Evolutionary conservation across 2,797 vertebrate genomes (phyloP).

Genomic region (Channallabes apus): DNA sequence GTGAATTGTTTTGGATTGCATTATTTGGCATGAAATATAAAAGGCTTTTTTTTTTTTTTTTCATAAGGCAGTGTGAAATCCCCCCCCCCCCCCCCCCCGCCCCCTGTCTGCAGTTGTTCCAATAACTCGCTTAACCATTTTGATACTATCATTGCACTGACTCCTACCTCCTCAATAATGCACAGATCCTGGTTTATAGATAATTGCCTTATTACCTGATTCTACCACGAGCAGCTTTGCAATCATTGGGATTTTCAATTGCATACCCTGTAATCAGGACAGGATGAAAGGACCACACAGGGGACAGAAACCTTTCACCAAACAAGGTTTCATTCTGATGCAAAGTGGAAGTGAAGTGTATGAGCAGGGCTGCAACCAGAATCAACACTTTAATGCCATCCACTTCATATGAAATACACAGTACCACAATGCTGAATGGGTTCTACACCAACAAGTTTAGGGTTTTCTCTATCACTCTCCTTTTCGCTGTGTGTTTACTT

Average conservation of each 20-base stretch:
- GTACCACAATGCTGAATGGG: background rate
- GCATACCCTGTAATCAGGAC: slow-evolving; percentile 21
- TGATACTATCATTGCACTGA: slow-evolving; percentile 63
- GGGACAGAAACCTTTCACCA: slow-evolving; percentile 7
- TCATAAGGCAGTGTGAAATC: slow-evolving; percentile 73
- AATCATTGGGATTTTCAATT: slow-evolving; percentile 29
- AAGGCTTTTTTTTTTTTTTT: slow-evolving; percentile 73
- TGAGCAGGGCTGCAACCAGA: background rate
- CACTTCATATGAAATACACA: background rate
- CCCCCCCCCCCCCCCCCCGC: slow-evolving; percentile 32
- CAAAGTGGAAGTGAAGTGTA: background rate
- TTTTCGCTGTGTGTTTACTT: background rate
- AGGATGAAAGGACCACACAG: background rate
- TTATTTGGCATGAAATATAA: slow-evolving; percentile 76
- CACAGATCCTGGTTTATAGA: slow-evolving; percentile 65
- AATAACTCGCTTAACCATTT: slow-evolving; percentile 70
- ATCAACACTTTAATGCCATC: background rate
- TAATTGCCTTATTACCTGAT: slow-evolving; percentile 77
- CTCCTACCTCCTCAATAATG: slow-evolving; percentile 62
- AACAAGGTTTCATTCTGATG: slow-evolving; percentile 1
- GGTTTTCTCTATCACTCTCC: background rate
- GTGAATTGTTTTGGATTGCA: slow-evolving; percentile 72
- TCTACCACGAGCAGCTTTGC: slow-evolving; percentile 41
- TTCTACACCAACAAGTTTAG: background rate
- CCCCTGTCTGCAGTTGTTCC: slow-evolving; percentile 65